phyloP scores from a whole-genome alignment of 92 coral and sea anemone species.

The Palythoa grandiflora region DNA sequence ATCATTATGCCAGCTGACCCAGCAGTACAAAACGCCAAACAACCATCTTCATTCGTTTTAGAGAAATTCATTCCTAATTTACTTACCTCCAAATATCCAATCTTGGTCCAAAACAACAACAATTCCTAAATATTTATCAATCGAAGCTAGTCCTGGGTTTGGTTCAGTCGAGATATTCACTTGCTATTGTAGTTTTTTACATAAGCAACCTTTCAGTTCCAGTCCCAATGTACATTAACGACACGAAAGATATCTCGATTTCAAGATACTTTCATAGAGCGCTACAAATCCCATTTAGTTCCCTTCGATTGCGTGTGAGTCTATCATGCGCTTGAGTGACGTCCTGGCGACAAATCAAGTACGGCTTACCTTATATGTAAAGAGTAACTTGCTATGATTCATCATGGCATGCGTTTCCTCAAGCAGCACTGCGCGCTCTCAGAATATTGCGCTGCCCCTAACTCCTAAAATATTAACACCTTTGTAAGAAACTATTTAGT shows the following conservation, averaged over 20 bases:
- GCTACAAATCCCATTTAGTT: conserved; percentile 68
- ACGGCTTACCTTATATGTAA: conserved; percentile 78
- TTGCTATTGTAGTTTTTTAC: not conserved
- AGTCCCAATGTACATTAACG: conserved; percentile 22
- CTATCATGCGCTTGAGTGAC: conserved; percentile 69
- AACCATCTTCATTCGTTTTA: not conserved
- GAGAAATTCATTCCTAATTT: not conserved
- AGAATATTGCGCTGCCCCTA: conserved; percentile 64
- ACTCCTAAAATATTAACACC: conserved; percentile 71
- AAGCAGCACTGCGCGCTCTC: conserved; percentile 55
- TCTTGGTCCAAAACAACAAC: not conserved
- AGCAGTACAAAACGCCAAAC: not conserved
- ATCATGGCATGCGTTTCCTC: conserved; percentile 7
- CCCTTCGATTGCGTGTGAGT: conserved; percentile 65
- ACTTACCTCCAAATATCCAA: not conserved
- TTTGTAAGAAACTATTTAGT: conserved; percentile 67
- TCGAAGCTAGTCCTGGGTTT: not conserved
- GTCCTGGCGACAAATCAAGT: conserved; percentile 39
- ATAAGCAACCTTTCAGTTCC: not conserved
- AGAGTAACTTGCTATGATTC: conserved; percentile 31
- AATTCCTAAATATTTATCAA: not conserved
- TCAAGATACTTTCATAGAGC: conserved; percentile 54
- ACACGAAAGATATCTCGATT: conserved; percentile 14
- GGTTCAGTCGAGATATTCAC: not conserved
- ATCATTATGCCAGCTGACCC: not conserved